These are phyloP conservation scores for Trematocara variabile DNA, from an alignment of 2,113 vertebrate species.

Conservation along the genomic window DNA sequence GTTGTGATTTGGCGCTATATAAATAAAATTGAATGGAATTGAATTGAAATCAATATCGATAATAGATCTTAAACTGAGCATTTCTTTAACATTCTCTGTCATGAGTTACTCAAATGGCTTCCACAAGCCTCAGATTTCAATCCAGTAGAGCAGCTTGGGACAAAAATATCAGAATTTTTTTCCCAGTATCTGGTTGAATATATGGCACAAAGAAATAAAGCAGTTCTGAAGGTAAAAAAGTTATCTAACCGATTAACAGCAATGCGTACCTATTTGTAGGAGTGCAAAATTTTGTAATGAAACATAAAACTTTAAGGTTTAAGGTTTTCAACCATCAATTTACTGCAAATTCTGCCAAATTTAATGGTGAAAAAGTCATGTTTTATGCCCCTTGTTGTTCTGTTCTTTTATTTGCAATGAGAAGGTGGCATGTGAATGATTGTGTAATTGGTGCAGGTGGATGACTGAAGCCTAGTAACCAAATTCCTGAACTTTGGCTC, in stretches of 20 bases:
- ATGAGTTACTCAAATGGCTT: not conserved
- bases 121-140: not conserved
- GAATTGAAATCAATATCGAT: not conserved
- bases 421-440: not conserved
- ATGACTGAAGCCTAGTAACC: not conserved
- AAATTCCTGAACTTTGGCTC: not conserved
- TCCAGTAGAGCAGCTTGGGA: not conserved
- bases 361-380: not conserved
- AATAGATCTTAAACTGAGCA: not conserved
- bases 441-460: not conserved
- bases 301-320: not conserved
- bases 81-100: not conserved
- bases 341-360: not conserved
- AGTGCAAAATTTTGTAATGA: not conserved
- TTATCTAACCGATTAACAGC: not conserved
- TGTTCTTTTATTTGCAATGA: not conserved
- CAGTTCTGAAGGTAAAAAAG: not conserved
- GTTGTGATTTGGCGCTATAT: not conserved
- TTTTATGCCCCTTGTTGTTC: not conserved
- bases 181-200: not conserved
- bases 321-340: not conserved
- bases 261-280: not conserved
- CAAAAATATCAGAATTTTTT: not conserved
- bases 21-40: not conserved
- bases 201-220: not conserved